Evolutionary conservation across 1,140 invertebrate genomes (phyloP), one percentile per base, ranked within the genome.

Genomic region (Hycleus cichorii): DNA sequence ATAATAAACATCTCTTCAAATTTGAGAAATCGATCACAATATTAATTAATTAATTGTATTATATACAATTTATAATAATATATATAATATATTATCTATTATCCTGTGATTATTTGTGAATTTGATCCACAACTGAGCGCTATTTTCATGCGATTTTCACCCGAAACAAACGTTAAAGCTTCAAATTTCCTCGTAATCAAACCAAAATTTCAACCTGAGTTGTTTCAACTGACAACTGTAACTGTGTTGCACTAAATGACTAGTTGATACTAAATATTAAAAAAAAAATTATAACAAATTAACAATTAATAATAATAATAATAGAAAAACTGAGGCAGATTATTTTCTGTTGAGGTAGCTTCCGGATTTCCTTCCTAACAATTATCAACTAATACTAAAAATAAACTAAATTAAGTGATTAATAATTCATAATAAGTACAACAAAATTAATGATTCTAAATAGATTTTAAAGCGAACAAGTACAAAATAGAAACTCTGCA

Each of bases 171-270:
- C n/a, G 47, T 48, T 48, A 53, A 46, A 54, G 51, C 51, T 54
- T 54, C 26, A 18, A 18, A 18, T 18, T 18, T 18, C 18, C 18
- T 32, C 2, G 26, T 2, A 48, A 9, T n/a, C 3, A 42, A 42
- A 11, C 40, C 6, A 42, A 42, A 42, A 32, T 32, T 4, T 42
- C 40, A 42, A 42, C 11, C 9, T 42, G 40, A 42, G 11, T 3
- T 42, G 11, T 42, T 42, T 42, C 11, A 42, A n/a, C 40, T 8
- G 4, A 42, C 4, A 42, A 7, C 40, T 51, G 51, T 56, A 45
- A 50, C 46, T 58, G 48, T 64, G 59, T 62, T 64, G 63, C 63
- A 64, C 56, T 64, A 64, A 58, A 62, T 64, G 63, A 64, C 63
- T 64, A 64, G 63, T 46, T 56, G 59, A 59, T 62, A 56, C 59